Percentiles rank a stretch among this genome's conserved stretches.
These are phyloP conservation scores for Taenioides sp. DNA, from an alignment of 2,797 vertebrate species.

Conservation along the genomic window DNA sequence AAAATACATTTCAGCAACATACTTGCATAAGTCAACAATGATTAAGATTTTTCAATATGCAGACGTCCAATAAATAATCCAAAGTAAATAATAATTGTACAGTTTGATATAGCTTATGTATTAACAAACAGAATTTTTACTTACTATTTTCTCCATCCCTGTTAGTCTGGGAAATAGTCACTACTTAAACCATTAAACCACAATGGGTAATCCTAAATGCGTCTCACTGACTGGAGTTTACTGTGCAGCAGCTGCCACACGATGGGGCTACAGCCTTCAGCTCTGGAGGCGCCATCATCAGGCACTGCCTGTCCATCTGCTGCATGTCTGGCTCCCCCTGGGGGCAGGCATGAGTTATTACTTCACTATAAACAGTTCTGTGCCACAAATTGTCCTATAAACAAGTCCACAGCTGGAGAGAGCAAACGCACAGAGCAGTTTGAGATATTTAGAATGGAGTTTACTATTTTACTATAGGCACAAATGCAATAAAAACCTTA, in stretches of 20 bases:
- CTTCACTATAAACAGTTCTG: slow-evolving; percentile 32
- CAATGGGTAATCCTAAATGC: slow-evolving; percentile 31
- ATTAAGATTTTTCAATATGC: no score
- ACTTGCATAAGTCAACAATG: no score
- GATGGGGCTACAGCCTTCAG: slow-evolving; percentile 65
- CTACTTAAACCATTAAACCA: no score
- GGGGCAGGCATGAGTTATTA: slow-evolving; percentile 61
- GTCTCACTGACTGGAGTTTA: slow-evolving; percentile 29
- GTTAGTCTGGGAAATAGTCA: no score
- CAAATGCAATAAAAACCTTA: slow-evolving; percentile 15
- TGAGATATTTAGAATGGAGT: neutral
- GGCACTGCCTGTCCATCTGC: slow-evolving; percentile 52
- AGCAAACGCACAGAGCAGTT: slow-evolving; percentile 23
- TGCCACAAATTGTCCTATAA: slow-evolving; percentile 37
- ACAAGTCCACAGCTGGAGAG: slow-evolving; percentile 39
- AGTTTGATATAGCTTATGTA: no score
- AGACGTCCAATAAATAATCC: no score
- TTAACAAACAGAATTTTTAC: no score
- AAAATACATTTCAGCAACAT: no score
- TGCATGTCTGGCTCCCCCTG: slow-evolving; percentile 65
- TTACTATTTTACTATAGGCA: slow-evolving; percentile 9
- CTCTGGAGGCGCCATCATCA: slow-evolving; percentile 26
- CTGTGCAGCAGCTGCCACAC: slow-evolving; percentile 63
- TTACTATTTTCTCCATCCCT: no score
- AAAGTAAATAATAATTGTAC: no score